Base-by-base conservation (phyloP, 2,797 vertebrate species). In the Hipposideros larvatus region DNA sequence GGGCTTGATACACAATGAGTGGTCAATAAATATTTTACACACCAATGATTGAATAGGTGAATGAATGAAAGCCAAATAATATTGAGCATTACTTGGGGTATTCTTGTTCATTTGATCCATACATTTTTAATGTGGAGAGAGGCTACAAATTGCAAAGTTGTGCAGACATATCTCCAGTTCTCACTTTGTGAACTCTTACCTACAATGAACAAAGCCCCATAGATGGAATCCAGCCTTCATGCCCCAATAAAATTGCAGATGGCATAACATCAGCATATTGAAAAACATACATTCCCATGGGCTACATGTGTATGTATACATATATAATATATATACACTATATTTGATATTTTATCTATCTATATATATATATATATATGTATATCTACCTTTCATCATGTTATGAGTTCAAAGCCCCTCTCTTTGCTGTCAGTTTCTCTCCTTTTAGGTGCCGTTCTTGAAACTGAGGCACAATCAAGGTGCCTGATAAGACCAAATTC, bases 401-500 rank as follows among this genome's bases (percentile, higher is more conserved):
- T 87, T 89, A 7, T 34, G 63, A 7, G 31, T 37, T 93, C 14
- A 55, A 84, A 82, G 22, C 21, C 57, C 41, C 51, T 26, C 22
- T 92, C 34, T 41, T 82, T 90, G 26, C 41, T 7, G 41, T 84
- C 86, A 83, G 5, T 46, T 9, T 94, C 88, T 96, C 90, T 11
- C 43, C 92, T 96, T 37, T 86, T 68, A 95, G 97, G 96, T 66
- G 0, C 0, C 63, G 59, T 94, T 95, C 94, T 98, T 98, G 95
- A 98, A 86, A 71, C 2, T 2, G 74, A 91, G 73, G 73, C 63
- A 16, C 96, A 98, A 96, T 98, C 90, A 97, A 96, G 88, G 61
- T 90, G 34, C 95, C 97, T 97, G 96, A 96, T 98, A 94, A 92
- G 98, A 95, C 95, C 91, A 98, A 97, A 96, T 78, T 53, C 87